phyloP scores from a whole-genome alignment of 2,113 vertebrate genomes.

The Chionis minor region DNA sequence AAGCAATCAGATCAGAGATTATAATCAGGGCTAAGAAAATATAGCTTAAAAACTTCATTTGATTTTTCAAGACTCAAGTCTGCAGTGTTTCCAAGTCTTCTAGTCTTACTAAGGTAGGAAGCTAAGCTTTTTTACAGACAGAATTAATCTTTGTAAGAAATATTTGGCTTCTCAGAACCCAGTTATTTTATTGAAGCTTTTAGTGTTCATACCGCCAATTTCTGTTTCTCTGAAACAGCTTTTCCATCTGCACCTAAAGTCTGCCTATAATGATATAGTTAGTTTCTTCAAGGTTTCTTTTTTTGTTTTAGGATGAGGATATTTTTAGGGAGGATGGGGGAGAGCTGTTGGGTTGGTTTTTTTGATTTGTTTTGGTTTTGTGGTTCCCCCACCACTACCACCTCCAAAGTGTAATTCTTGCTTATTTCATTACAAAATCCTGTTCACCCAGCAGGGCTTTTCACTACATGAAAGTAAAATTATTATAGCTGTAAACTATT shows the following conservation, averaged over 20 bases:
- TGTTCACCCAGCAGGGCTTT: background rate
- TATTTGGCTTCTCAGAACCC: background rate
- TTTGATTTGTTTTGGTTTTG: background rate
- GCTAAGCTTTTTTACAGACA: background rate
- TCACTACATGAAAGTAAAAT: background rate
- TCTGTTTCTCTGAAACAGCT: background rate
- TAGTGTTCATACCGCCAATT: background rate
- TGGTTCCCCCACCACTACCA: background rate
- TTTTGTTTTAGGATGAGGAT: background rate
- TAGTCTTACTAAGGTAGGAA: background rate
- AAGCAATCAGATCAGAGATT: background rate
- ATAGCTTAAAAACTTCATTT: background rate
- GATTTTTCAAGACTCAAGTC: background rate
- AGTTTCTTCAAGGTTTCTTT: background rate
- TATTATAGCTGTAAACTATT: conserved; percentile 16
- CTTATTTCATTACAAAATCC: background rate
- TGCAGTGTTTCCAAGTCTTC: background rate
- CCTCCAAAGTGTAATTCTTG: background rate
- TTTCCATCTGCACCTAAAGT: background rate
- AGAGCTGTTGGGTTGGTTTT: accelerated
- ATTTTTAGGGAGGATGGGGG: accelerated
- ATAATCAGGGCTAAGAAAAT: background rate
- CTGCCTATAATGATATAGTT: background rate
- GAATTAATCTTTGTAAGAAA: background rate
- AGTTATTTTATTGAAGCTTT: background rate